Percentiles rank a stretch among this genome's conserved stretches.
Conservation (phyloP, 2,113 vertebrate species). For the Benitochromis conjunctus region DNA sequence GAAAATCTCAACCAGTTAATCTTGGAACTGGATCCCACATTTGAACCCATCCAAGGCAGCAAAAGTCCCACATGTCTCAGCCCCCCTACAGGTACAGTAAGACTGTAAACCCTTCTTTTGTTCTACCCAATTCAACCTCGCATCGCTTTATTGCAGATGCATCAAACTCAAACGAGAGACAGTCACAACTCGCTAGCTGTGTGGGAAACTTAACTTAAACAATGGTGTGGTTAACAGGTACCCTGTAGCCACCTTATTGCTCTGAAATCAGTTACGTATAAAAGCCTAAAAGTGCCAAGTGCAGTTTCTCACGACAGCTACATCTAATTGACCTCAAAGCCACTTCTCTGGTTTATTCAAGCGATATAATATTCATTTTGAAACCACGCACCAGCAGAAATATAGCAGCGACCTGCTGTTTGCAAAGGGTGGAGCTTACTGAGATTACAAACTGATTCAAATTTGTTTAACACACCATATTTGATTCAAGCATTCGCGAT, state of each 20-base stretch:
- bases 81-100: constrained; percentile 41
- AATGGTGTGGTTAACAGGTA: neutral
- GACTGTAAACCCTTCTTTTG: neutral
- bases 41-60: constrained; percentile 59
- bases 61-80: constrained; percentile 3
- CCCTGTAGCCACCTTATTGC: neutral
- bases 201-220: neutral
- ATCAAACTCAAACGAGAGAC: neutral
- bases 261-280: rapidly evolving
- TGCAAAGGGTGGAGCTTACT: neutral
- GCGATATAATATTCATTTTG: neutral
- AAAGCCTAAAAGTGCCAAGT: neutral
- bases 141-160: neutral
- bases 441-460: neutral
- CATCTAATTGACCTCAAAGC: neutral
- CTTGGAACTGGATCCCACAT: constrained; percentile 81
- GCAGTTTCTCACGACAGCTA: neutral
- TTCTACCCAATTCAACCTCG: neutral
- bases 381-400: neutral
- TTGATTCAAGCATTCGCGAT: rapidly evolving
- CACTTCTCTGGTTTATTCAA: rapidly evolving
- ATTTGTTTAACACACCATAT: neutral
- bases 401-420: neutral
- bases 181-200: neutral
- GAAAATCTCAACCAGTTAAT: constrained; percentile 81